Conservation (phyloP, 1,140 invertebrate species). For the Samia ricini region DNA sequence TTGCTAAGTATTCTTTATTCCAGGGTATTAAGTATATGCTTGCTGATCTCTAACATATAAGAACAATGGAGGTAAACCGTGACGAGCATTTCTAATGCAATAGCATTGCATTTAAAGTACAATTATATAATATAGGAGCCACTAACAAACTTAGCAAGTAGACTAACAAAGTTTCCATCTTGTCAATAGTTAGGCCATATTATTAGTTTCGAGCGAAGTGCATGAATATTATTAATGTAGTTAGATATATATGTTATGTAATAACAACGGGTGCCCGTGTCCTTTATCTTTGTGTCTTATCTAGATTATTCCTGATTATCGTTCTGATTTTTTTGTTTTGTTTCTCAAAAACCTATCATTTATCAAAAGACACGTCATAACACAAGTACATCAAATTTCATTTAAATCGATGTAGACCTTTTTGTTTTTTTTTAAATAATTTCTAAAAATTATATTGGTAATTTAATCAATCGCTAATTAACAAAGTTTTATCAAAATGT, state of each 20-base stretch:
- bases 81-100: background rate
- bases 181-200: conserved; percentile 13
- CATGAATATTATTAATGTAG: conserved; percentile 8
- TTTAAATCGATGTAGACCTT: no score
- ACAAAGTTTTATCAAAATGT: no score
- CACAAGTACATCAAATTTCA: no score
- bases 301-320: no score
- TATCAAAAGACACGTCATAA: no score
- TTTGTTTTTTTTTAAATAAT: no score
- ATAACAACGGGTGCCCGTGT: background rate
- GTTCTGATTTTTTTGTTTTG: no score
- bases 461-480: no score
- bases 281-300: no score
- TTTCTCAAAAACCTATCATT: no score
- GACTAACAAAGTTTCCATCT: conserved; percentile 9
- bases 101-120: background rate
- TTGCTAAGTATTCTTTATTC: no score
- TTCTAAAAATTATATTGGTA: no score
- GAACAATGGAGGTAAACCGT: background rate
- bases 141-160: background rate
- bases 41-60: background rate
- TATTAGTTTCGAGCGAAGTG: conserved; percentile 10
- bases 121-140: background rate
- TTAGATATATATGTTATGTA: background rate
- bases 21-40: background rate